Evolutionary conservation across 2,888 invertebrate species (phyloP).

Genomic region (Drosophila anomelani): DNA sequence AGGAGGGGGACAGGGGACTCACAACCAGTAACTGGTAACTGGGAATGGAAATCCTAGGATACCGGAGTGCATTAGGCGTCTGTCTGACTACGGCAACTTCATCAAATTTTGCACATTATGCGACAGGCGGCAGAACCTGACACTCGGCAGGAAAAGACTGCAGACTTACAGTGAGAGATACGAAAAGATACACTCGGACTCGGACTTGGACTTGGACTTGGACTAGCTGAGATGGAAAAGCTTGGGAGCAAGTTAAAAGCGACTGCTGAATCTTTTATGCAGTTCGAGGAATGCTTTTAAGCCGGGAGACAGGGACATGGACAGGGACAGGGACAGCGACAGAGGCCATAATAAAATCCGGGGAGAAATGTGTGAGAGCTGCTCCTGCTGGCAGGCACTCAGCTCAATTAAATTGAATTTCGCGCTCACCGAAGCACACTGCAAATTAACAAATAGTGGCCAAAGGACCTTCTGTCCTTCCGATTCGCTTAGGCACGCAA

Average conservation of each 20-base stretch:
- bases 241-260: slow-evolving; percentile 74
- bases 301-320: slow-evolving; percentile 54
- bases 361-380: slow-evolving; percentile 72
- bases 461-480: slow-evolving; percentile 61
- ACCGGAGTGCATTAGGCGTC: slow-evolving; percentile 43
- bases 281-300: slow-evolving; percentile 51
- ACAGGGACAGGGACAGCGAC: slow-evolving; percentile 61
- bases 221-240: slow-evolving; percentile 28
- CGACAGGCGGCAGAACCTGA: slow-evolving; percentile 77
- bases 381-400: slow-evolving; percentile 63
- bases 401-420: slow-evolving; percentile 83
- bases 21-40: slow-evolving; percentile 13
- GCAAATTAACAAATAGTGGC: slow-evolving; percentile 77
- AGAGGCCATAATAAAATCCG: slow-evolving; percentile 77
- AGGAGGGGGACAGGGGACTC: background rate
- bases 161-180: slow-evolving; percentile 19
- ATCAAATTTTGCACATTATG: slow-evolving; percentile 82
- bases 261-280: slow-evolving; percentile 79
- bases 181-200: slow-evolving; percentile 14
- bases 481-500: slow-evolving; percentile 80
- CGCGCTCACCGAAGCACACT: slow-evolving; percentile 81
- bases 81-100: slow-evolving; percentile 62
- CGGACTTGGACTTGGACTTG: slow-evolving; percentile 2
- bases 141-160: slow-evolving; percentile 55
- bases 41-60: slow-evolving; percentile 56